Percentiles rank a stretch among this genome's conserved stretches.
These are phyloP conservation scores for Prinia subflava DNA, from an alignment of 2,113 vertebrate genomes.

Conservation along the genomic window DNA sequence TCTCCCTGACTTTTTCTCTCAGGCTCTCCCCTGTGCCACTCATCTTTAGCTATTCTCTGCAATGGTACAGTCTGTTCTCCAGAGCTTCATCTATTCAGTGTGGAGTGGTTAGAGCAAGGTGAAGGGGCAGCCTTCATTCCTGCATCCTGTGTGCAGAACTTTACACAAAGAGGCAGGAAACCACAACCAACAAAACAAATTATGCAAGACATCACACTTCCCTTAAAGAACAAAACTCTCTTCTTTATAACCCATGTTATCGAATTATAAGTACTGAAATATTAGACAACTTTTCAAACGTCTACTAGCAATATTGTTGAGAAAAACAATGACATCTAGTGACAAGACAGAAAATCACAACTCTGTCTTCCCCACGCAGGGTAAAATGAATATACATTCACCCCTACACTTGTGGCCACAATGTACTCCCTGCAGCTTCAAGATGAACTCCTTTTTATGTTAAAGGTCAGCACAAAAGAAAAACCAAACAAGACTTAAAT, in stretches of 20 bases:
- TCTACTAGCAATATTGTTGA: background rate
- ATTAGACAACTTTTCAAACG: background rate
- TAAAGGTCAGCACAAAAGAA: background rate
- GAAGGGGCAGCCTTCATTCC: background rate
- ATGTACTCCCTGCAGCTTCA: background rate
- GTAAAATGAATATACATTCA: background rate
- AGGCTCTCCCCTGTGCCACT: background rate
- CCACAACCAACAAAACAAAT: background rate
- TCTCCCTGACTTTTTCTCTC: background rate
- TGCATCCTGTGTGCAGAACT: background rate
- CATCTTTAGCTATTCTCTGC: background rate
- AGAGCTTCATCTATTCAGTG: background rate
- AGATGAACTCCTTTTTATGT: background rate
- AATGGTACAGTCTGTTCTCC: background rate
- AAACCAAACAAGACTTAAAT: background rate
- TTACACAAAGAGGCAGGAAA: background rate
- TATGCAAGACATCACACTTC: background rate
- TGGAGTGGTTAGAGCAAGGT: background rate
- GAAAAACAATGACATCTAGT: constrained; percentile 73
- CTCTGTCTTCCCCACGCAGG: background rate
- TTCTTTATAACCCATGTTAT: background rate
- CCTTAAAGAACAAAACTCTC: background rate
- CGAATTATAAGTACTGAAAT: background rate
- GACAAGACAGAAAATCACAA: constrained; percentile 60
- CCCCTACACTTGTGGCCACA: background rate